Base-by-base conservation (phyloP, 1,140 invertebrate species). In the Rhizoglyphus robini region DNA sequence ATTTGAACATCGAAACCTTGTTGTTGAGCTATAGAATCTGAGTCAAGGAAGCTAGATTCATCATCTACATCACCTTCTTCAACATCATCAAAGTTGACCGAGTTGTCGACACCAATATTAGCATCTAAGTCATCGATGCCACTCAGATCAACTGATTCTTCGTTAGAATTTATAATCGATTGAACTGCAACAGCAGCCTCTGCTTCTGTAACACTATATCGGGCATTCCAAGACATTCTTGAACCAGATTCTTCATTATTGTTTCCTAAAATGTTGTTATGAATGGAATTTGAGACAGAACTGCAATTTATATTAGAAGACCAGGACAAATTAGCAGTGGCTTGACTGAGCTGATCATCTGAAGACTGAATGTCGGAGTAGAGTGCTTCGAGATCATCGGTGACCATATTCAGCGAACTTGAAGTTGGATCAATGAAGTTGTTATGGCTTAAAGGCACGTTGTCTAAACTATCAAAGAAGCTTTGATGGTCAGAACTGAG, bases 1-100 rank as follows among this genome's bases (percentile, higher is more conserved):
- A 87, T 84, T 72, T 87, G 86, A 11, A 46, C 32, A 18, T 59
- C 65, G 18, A 34, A 20, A 59, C 29, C 30, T 27, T 54, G 49
- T 23, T 64, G 38, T 27, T 51, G n/a, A 47, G 31, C 31, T 30
- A 41, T 25, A 29, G 2, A 36, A 59, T 30, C 60, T 36, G 59
- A 30, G 61, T 25, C 46, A 3, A n/a, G 1, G 31, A 51, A 25
- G 27, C 20, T 25, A 30, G 32, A 47, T 54, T 34, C 60, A 57
- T 57, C 25, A 65, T 20, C 36, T 68, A 5, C 60, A 65, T 65
- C 67, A 57, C 57, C 23, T 2, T n/a, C 65, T 31, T 49, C 31
- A 8, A 31, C 38, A 48, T 57, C 69, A 64, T 68, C 66, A 11
- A 59, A 48, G 46, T 59, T 65, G 20, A 58, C 68, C 18, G 66